Conservation (phyloP, 2,113 vertebrate genomes). For the Neolamprologus tretocephalus region DNA sequence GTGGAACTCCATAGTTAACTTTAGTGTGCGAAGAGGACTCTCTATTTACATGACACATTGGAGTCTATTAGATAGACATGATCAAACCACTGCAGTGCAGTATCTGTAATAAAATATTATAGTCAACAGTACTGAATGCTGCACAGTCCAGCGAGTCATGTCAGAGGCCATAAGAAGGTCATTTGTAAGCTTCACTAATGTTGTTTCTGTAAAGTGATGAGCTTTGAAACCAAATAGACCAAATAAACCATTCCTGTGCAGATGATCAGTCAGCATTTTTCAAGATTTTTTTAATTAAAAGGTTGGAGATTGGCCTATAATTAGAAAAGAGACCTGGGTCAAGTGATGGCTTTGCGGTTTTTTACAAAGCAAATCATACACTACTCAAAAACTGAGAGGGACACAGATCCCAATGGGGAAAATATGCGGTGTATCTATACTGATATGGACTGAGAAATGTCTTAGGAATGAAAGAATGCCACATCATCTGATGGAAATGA, state of each 20-base stretch:
- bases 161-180: background rate
- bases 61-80: background rate
- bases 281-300: background rate
- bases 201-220: background rate
- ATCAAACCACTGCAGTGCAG: background rate
- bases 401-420: background rate
- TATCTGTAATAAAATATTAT: background rate
- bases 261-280: background rate
- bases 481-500: background rate
- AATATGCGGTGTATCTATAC: background rate
- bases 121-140: background rate
- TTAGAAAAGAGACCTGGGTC: background rate
- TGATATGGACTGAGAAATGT: background rate
- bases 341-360: background rate
- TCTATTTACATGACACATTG: background rate
- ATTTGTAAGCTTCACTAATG: background rate
- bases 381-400: background rate
- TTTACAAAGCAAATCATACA: background rate
- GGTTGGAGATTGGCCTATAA: background rate
- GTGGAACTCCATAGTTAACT: background rate
- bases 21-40: background rate
- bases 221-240: background rate
- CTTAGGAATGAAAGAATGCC: background rate
- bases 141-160: background rate
- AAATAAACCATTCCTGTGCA: background rate